Evolutionary conservation across 2,888 invertebrate species (phyloP).

Genomic region (Hydraecia micacea): DNA sequence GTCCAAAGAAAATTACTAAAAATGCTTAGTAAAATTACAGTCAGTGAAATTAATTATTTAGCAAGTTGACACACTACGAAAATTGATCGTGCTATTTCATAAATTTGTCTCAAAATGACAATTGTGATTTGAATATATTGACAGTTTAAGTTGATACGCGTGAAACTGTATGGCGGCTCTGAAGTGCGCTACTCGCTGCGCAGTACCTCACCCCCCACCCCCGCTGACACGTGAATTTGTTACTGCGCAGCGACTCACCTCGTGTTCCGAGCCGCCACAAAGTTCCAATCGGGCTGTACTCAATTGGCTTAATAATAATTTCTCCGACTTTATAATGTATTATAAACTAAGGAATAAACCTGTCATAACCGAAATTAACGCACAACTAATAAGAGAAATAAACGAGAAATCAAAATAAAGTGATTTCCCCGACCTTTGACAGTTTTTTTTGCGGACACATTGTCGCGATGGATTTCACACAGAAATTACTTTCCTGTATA

Average conservation of each 20-base stretch:
- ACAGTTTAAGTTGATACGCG: not conserved
- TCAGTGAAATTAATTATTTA: not conserved
- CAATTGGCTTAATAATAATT: not conserved
- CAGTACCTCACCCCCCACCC: too few relatives aligned
- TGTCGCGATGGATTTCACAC: not conserved
- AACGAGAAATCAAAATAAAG: not conserved
- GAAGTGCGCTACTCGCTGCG: too few relatives aligned
- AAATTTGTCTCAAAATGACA: not conserved
- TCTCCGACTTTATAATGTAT: not conserved
- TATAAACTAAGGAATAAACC: not conserved
- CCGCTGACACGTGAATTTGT: too few relatives aligned
- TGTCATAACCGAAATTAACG: not conserved
- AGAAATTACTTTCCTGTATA: not conserved
- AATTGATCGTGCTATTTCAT: not conserved
- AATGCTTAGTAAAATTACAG: not conserved
- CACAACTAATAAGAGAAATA: not conserved
- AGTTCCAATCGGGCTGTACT: too few relatives aligned
- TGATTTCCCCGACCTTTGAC: not conserved
- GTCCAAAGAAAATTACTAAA: not conserved
- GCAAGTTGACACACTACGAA: not conserved
- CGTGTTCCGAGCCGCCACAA: too few relatives aligned
- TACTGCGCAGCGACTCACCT: too few relatives aligned
- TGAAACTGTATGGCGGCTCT: not conserved
- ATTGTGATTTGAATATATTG: not conserved
- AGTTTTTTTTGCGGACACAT: not conserved